Percentiles rank a stretch among this genome's conserved stretches.
phyloP scores from a whole-genome alignment of 2,797 vertebrate genomes.

The Girardinus metallicus region DNA sequence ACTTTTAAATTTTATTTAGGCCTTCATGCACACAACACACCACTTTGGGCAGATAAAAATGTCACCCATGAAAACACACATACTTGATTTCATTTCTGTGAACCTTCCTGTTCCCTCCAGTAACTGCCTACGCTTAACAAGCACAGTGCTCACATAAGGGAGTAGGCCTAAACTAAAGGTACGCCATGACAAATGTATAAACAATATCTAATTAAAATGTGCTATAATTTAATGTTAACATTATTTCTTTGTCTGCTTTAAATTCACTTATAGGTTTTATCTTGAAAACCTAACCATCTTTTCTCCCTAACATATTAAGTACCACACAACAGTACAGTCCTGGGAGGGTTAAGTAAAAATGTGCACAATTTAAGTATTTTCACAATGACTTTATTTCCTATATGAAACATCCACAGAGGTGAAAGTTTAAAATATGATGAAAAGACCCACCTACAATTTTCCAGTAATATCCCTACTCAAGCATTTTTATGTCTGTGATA shows the following conservation, averaged over 20 bases:
- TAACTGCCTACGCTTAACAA: background rate
- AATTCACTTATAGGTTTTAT: too few relatives aligned
- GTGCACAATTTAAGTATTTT: background rate
- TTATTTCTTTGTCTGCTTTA: background rate
- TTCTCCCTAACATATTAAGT: too few relatives aligned
- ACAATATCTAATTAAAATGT: background rate
- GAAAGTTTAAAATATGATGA: background rate
- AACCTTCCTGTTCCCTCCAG: background rate
- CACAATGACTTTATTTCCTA: background rate
- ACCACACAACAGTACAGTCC: too few relatives aligned
- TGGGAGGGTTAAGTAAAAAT: background rate
- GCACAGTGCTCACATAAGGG: background rate
- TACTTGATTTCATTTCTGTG: background rate
- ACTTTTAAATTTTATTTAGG: background rate
- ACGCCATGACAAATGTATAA: background rate
- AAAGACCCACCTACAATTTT: background rate
- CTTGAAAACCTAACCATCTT: too few relatives aligned
- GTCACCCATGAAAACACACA: background rate
- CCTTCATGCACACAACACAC: background rate
- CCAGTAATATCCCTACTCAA: conserved; percentile 19
- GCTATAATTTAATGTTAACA: background rate
- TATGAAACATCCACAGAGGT: background rate
- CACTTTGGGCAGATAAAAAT: background rate
- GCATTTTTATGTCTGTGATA: conserved; percentile 23
- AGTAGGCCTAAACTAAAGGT: background rate